Conservation (phyloP, 1,140 invertebrate species). For the Drosophila setifemur region DNA sequence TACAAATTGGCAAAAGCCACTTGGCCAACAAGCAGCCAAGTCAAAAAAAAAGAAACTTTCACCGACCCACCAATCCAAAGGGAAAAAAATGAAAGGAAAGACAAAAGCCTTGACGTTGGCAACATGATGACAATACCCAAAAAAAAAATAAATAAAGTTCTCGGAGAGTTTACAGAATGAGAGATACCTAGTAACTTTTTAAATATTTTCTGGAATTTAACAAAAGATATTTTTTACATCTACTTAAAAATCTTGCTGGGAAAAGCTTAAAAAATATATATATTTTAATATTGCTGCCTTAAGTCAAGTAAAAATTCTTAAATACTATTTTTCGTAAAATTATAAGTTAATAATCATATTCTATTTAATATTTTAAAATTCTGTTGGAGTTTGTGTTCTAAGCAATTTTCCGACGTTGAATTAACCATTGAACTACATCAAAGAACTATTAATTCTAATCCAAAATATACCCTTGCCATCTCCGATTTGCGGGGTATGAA, state of each 20-base stretch:
- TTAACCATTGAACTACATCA: too few relatives aligned
- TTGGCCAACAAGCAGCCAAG: slow-evolving; percentile 32
- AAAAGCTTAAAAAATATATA: too few relatives aligned
- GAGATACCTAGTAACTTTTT: neutral
- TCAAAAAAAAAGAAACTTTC: neutral
- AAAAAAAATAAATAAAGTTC: neutral
- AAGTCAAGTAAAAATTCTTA: too few relatives aligned
- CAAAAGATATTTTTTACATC: too few relatives aligned
- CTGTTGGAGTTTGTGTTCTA: too few relatives aligned
- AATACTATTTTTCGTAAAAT: too few relatives aligned
- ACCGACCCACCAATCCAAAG: slow-evolving; percentile 1
- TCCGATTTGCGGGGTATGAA: slow-evolving; percentile 2
- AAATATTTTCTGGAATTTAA: neutral
- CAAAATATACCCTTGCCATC: neutral
- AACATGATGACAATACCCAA: slow-evolving; percentile 42
- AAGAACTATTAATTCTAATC: too few relatives aligned
- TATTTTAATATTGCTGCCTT: too few relatives aligned
- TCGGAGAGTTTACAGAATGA: neutral
- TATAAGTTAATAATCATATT: too few relatives aligned
- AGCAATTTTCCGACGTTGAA: neutral
- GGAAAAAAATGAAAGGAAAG: slow-evolving; percentile 9
- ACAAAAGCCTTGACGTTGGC: slow-evolving; percentile 47
- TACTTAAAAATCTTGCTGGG: too few relatives aligned
- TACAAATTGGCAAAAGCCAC: slow-evolving; percentile 65
- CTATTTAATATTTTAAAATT: too few relatives aligned